Evolutionary conservation across 1,140 invertebrate species (phyloP).

Genomic region (Tribolium castaneum): DNA sequence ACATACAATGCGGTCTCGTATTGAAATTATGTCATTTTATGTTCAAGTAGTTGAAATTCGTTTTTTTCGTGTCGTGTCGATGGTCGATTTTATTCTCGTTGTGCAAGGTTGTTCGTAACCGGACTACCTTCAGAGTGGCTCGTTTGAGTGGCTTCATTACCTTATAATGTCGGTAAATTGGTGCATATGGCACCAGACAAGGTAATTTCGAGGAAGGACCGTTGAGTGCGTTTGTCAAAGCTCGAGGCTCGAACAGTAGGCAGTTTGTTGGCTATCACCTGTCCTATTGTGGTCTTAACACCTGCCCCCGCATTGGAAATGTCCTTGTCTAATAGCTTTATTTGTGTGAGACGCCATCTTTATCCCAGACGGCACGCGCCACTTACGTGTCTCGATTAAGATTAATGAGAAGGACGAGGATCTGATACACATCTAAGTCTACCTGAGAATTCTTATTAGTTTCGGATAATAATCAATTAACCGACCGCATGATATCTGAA

Average conservation of each 20-base stretch:
- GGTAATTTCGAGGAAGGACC: neutral
- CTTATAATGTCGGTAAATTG: conserved; percentile 2
- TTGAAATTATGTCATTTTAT: neutral
- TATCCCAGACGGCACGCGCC: conserved; percentile 37
- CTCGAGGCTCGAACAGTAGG: conserved; percentile 34
- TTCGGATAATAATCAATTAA: conserved; percentile 19
- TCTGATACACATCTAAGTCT: conserved; percentile 16
- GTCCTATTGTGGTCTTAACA: conserved; percentile 45
- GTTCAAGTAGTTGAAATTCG: neutral
- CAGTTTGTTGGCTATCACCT: conserved; percentile 44
- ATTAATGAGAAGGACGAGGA: conserved; percentile 38
- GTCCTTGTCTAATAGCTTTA: conserved; percentile 7
- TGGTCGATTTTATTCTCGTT: neutral
- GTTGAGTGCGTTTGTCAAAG: conserved; percentile 9
- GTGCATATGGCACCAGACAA: conserved; percentile 11
- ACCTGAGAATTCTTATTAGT: conserved; percentile 31
- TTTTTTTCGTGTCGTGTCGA: neutral
- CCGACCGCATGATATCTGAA: neutral
- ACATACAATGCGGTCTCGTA: neutral
- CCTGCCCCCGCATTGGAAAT: conserved; percentile 43
- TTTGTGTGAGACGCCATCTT: neutral
- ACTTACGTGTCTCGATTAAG: conserved; percentile 36
- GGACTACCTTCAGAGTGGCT: neutral
- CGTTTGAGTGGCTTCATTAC: neutral
- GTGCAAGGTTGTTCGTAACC: conserved; percentile 7